Percentiles rank a stretch among this genome's conserved stretches.
These are phyloP conservation scores for Peucedramus taeniatus DNA, from an alignment of 2,113 vertebrate species.

Conservation along the genomic window DNA sequence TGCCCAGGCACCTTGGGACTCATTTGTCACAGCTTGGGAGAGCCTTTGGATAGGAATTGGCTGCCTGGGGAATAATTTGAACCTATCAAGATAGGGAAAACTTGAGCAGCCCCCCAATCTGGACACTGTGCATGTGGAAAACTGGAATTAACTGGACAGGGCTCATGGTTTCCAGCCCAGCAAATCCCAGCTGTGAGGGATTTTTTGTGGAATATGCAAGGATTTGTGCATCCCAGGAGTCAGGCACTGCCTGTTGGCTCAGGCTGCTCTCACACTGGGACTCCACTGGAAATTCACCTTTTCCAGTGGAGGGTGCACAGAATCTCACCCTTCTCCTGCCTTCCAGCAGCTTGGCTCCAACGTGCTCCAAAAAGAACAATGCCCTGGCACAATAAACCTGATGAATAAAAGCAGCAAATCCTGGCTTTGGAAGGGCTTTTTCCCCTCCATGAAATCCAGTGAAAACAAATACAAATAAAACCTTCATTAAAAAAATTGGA, in stretches of 20 bases:
- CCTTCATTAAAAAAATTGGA: background rate
- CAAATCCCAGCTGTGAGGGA: background rate
- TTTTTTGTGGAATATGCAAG: background rate
- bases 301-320: background rate
- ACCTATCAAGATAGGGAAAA: background rate
- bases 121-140: background rate
- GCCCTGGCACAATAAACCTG: background rate
- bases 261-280: background rate
- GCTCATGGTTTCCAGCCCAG: background rate
- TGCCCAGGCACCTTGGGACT: background rate
- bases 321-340: background rate
- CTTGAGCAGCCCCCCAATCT: background rate
- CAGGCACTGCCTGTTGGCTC: background rate
- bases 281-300: background rate
- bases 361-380: background rate
- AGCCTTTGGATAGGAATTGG: background rate
- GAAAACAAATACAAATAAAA: slow-evolving; percentile 16
- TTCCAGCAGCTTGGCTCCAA: background rate
- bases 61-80: background rate
- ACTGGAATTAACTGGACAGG: background rate
- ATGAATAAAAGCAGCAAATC: background rate
- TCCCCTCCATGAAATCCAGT: background rate
- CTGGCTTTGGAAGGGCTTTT: background rate
- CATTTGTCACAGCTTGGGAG: background rate
- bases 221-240: background rate